Conservation (phyloP, 2,113 vertebrate species). For the Gasterosteus aculeatus region DNA sequence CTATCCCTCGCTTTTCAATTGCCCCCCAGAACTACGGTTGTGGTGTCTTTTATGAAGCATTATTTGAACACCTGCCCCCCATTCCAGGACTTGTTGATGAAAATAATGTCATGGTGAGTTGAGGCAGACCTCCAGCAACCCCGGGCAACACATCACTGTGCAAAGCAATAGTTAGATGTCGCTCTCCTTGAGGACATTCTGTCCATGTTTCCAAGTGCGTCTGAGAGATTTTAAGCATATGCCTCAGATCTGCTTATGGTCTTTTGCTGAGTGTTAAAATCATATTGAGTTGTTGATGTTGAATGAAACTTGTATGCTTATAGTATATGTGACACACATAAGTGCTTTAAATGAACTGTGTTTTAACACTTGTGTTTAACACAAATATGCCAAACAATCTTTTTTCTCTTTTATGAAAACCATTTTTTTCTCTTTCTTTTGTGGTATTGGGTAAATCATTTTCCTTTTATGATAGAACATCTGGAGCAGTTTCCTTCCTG, state of each 20-base stretch:
- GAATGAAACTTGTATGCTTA: background rate
- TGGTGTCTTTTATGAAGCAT: background rate
- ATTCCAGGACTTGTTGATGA: background rate
- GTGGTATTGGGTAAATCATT: background rate
- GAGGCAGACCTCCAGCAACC: background rate
- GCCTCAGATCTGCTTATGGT: background rate
- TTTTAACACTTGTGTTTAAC: background rate
- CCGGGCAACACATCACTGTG: background rate
- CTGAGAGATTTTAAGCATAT: background rate
- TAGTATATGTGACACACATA: background rate
- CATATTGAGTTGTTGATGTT: background rate
- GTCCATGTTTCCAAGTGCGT: background rate
- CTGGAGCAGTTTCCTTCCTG: constrained; percentile 12
- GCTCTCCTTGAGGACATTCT: background rate
- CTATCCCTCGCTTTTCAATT: too few relatives aligned
- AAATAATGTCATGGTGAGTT: background rate
- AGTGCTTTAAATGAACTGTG: background rate
- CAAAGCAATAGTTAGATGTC: background rate
- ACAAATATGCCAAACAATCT: background rate
- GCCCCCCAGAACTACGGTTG: too few relatives aligned
- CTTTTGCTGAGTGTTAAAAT: background rate
- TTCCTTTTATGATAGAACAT: constrained; percentile 29
- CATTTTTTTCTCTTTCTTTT: background rate
- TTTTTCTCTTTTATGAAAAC: background rate
- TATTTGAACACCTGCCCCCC: background rate